Base-by-base conservation (phyloP, 2,113 vertebrate species). In the Apaloderma vittatum region DNA sequence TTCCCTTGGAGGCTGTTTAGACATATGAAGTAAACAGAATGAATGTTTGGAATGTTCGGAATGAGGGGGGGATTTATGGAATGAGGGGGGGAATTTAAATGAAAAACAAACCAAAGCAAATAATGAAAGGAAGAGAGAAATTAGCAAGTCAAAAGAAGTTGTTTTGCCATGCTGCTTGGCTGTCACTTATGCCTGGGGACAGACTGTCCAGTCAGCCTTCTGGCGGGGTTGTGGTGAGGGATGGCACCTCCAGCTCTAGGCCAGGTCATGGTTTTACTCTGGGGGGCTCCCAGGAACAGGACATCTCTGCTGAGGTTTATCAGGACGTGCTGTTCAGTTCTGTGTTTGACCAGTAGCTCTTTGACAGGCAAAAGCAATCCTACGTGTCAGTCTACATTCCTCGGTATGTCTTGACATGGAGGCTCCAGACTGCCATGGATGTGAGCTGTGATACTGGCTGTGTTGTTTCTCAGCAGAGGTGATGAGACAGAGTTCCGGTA, bases 171-270 rank as follows among this genome's bases (percentile, higher is more conserved):
- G 34, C 24, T 62, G 15, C 24, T 68, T 62, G 76, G 52, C 49
- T 30, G 71, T 45, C 32, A 20, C 23, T 32, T 71, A 22, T 7
- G 1, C 0, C 12, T 27, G 45, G 12, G 68, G 16, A 48, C 23
- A 34, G 51, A 32, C 36, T 30, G 21, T 11, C 22, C 0, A 0
- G 21, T 30, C n/a, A 66, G 27, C 6, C 29, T 54, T 55, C 22
- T 49, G 17, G 11, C 58, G 66, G 52, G 4, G 27, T 36, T 16
- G 15, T 23, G 40, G 26, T 30, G 59, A 66, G 11, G 58, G 16
- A 15, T 15, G 16, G 23, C 16, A 37, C 52, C 20, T 81, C n/a
- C 62, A 59, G 9, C n/a, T 63, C 24, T 26, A 72, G 23, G 27
- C 46, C 18, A 45, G 24, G 29, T 29, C 58, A 43, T 5, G 1